Conservation (phyloP, 2,888 invertebrate species). For the Rhingia campestris region DNA sequence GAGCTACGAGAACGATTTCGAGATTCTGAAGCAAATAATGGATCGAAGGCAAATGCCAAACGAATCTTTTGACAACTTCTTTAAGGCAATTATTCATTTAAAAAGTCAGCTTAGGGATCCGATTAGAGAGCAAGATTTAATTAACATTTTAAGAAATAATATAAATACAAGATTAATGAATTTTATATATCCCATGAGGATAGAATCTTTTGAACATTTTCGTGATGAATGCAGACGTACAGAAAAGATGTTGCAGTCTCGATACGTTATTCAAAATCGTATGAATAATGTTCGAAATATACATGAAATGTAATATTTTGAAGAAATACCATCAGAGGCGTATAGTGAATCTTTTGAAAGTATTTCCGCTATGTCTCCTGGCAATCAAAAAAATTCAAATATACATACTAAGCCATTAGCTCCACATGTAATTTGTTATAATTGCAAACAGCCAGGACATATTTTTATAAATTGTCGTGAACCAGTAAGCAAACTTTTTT, state of each 20-base stretch:
- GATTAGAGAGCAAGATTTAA: too few relatives aligned
- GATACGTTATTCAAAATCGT: constrained; percentile 12
- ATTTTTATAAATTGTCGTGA: neutral
- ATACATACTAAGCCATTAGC: neutral
- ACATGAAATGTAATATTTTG: constrained; percentile 2
- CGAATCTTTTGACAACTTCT: too few relatives aligned
- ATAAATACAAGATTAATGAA: too few relatives aligned
- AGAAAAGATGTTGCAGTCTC: constrained; percentile 7
- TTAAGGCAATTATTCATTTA: too few relatives aligned
- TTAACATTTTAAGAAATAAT: too few relatives aligned
- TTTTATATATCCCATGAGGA: constrained; percentile 2
- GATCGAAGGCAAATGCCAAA: too few relatives aligned
- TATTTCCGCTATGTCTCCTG: neutral
- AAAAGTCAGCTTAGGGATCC: too few relatives aligned
- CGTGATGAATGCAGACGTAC: constrained; percentile 18
- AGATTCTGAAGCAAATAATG: too few relatives aligned
- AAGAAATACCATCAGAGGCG: neutral
- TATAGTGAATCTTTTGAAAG: neutral
- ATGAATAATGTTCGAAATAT: neutral
- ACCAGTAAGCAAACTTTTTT: constrained; percentile 6
- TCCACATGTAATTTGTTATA: neutral
- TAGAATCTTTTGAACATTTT: constrained; percentile 18
- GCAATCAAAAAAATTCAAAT: neutral
- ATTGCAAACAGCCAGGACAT: neutral
- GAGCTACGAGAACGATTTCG: too few relatives aligned